Conservation (phyloP, 2,888 invertebrate species). For the Diarsia brunnea region DNA sequence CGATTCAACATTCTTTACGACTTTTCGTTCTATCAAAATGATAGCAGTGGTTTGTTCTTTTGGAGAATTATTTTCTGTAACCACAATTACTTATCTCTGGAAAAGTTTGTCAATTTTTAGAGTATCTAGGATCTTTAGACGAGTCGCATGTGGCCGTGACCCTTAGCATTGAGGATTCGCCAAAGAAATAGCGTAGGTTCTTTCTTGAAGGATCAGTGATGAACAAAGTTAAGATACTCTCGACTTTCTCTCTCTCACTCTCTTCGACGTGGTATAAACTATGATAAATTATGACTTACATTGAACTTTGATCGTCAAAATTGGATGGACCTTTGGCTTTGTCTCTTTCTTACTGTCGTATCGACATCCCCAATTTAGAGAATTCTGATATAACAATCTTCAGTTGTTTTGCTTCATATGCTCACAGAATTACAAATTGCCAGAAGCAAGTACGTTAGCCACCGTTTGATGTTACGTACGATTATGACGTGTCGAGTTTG, state of each 20-base stretch:
- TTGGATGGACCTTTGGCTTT: background rate
- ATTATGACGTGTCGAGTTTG: conserved; percentile 56
- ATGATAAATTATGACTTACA: too few species aligned
- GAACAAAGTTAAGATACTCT: background rate
- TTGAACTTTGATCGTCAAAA: background rate
- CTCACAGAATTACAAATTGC: conserved; percentile 10
- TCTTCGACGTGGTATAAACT: background rate
- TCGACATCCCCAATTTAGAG: background rate
- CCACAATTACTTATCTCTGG: background rate
- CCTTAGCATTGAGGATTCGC: background rate
- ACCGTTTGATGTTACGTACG: conserved; percentile 58
- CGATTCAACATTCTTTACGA: conserved; percentile 66
- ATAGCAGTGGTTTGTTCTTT: background rate
- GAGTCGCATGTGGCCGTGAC: background rate
- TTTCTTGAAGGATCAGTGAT: background rate
- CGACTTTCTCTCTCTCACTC: too few species aligned
- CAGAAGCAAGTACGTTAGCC: conserved; percentile 34
- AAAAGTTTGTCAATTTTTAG: background rate
- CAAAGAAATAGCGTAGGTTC: background rate
- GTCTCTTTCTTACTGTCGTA: background rate
- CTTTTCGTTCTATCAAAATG: conserved; percentile 22
- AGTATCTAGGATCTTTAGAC: background rate
- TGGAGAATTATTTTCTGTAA: too few species aligned
- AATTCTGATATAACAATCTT: conserved; percentile 12
- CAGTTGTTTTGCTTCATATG: conserved; percentile 14